Evolutionary conservation across 64 coral and sea anemone species (phyloP).

Genomic region (Actinia tenebrosa): DNA sequence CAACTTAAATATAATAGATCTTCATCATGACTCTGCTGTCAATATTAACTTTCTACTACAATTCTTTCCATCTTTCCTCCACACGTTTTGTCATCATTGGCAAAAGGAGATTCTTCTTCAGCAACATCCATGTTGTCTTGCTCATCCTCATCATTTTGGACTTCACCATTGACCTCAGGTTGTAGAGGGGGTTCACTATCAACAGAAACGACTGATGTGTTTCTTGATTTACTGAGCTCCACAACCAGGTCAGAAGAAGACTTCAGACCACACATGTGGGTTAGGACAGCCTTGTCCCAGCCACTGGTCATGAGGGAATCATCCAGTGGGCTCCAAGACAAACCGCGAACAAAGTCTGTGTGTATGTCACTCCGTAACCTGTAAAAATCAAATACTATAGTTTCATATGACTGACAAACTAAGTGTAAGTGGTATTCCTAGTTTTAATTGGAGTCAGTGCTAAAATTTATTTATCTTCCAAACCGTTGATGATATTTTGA

Average conservation of each 20-base stretch:
- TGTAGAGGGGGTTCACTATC: constrained; percentile 31
- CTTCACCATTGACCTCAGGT: constrained; percentile 54
- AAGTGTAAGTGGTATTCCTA: no score
- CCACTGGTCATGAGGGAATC: constrained; percentile 83
- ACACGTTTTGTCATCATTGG: not conserved
- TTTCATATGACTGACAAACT: not conserved
- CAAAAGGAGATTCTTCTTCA: not conserved
- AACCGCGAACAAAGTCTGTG: constrained; percentile 72
- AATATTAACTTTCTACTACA: not conserved
- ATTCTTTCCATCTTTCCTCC: constrained; percentile 7
- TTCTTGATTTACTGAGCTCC: constrained; percentile 79
- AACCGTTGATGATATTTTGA: no score
- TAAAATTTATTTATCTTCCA: no score
- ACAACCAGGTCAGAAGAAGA: constrained; percentile 72
- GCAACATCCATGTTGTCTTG: constrained; percentile 70
- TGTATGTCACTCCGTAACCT: constrained; percentile 83
- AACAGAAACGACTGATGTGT: constrained; percentile 56
- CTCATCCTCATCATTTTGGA: constrained; percentile 33
- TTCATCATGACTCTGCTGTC: not conserved
- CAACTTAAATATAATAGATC: not conserved
- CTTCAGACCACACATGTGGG: constrained; percentile 39
- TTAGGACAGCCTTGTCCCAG: constrained; percentile 75
- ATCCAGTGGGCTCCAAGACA: constrained; percentile 92
- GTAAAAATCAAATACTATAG: not conserved
- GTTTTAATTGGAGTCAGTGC: no score